These are phyloP conservation scores for Sebastes dallii DNA, from an alignment of 2,797 vertebrate genomes.

Conservation along the genomic window DNA sequence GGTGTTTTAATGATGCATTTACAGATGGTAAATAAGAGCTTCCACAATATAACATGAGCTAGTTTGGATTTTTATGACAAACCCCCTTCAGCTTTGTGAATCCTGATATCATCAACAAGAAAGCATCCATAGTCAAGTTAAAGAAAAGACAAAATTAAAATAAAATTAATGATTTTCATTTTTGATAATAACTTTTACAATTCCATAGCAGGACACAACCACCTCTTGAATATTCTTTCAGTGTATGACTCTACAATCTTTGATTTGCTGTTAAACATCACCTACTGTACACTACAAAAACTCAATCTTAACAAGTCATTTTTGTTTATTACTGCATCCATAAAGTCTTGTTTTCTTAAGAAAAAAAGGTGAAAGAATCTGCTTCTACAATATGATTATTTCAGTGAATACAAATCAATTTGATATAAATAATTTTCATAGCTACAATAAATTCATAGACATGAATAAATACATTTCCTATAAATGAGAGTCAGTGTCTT, in stretches of 20 bases:
- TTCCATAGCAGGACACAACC: neutral
- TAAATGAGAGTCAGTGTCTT: neutral
- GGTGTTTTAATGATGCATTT: neutral
- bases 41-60: neutral
- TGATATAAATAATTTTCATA: neutral
- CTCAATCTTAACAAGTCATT: neutral
- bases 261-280: neutral
- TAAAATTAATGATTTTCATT: neutral
- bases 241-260: neutral
- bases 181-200: neutral
- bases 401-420: neutral
- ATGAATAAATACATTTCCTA: neutral
- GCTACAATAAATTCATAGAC: neutral
- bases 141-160: neutral
- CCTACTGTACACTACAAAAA: neutral
- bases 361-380: neutral
- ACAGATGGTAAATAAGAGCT: neutral
- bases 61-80: neutral
- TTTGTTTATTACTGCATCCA: neutral
- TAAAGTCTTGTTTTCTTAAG: neutral
- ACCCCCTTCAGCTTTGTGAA: neutral
- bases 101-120: neutral
- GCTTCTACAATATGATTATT: neutral
- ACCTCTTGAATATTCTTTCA: neutral
- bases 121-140: neutral